These are phyloP conservation scores for Gila robusta DNA, from an alignment of 2,797 vertebrate genomes.

Conservation along the genomic window DNA sequence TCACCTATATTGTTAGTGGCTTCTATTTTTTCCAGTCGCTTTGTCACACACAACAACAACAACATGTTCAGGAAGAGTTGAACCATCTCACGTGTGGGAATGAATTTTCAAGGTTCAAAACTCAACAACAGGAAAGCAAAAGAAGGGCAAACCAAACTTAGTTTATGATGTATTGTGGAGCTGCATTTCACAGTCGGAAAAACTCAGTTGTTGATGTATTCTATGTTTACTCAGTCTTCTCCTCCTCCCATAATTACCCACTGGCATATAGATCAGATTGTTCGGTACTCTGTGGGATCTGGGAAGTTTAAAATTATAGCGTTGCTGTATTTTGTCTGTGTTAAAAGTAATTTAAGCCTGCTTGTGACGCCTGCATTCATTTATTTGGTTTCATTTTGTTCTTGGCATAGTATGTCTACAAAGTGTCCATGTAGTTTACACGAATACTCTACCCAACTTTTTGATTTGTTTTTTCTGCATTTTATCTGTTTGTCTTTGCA, in stretches of 20 bases:
- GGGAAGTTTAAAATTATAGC: constrained; percentile 45
- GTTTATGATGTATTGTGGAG: constrained; percentile 10
- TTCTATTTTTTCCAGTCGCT: not conserved
- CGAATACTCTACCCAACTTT: not conserved
- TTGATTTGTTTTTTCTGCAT: not conserved
- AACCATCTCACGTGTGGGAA: not conserved
- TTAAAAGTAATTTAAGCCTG: constrained; percentile 10
- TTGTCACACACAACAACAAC: not conserved
- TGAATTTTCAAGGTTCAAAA: not conserved
- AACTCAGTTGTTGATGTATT: constrained; percentile 29
- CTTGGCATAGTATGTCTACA: not conserved
- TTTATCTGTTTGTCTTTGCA: constrained; percentile 42
- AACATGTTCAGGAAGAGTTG: not conserved
- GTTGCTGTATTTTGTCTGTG: constrained; percentile 27
- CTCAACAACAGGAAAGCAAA: constrained; percentile 13
- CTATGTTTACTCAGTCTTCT: constrained; percentile 53
- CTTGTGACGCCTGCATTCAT: not conserved
- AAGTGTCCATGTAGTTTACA: constrained; percentile 1
- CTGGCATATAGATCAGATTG: constrained; percentile 50
- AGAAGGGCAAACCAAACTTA: not conserved
- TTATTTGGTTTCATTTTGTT: constrained; percentile 13
- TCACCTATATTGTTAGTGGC: not conserved
- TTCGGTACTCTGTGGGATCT: constrained; percentile 50
- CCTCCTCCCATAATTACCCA: constrained; percentile 61
- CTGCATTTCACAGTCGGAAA: constrained; percentile 30